These are phyloP conservation scores for Amphipyra berbera DNA, from an alignment of 2,888 invertebrate species.

Conservation along the genomic window DNA sequence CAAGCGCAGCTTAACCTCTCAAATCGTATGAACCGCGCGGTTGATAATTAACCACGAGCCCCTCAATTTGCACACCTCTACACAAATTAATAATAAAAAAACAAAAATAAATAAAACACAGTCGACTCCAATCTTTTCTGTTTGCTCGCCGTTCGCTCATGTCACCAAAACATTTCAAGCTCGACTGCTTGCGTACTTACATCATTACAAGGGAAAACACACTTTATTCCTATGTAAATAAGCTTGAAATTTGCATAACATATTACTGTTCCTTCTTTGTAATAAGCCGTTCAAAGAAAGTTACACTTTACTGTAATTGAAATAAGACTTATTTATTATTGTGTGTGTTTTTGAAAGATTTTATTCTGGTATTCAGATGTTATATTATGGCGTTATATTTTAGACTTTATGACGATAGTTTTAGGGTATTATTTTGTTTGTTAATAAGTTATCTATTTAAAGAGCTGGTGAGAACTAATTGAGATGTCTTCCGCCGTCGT, in stretches of 20 bases:
- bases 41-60: too few relatives aligned
- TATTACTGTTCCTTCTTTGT: conserved; percentile 45
- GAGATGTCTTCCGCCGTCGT: conserved; percentile 81
- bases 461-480: conserved; percentile 83
- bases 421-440: conserved; percentile 62
- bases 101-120: conserved; percentile 35
- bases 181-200: conserved; percentile 72
- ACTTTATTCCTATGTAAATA: conserved; percentile 50
- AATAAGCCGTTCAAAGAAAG: conserved; percentile 25
- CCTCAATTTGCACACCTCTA: conserved; percentile 73
- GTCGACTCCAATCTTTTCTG: conserved; percentile 66
- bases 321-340: conserved; percentile 61
- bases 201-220: conserved; percentile 56
- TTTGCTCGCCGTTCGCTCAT: conserved; percentile 79
- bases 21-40: too few relatives aligned
- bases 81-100: conserved; percentile 48
- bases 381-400: conserved; percentile 41
- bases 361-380: conserved; percentile 67
- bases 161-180: conserved; percentile 89
- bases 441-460: conserved; percentile 73
- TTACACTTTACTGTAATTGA: conserved; percentile 15
- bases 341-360: conserved; percentile 55
- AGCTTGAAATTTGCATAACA: conserved; percentile 67
- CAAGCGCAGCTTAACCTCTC: too few relatives aligned
- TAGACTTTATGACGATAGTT: conserved; percentile 2